These are phyloP conservation scores for Deroplatys truncata DNA, from an alignment of 2,888 invertebrate species.

Conservation along the genomic window DNA sequence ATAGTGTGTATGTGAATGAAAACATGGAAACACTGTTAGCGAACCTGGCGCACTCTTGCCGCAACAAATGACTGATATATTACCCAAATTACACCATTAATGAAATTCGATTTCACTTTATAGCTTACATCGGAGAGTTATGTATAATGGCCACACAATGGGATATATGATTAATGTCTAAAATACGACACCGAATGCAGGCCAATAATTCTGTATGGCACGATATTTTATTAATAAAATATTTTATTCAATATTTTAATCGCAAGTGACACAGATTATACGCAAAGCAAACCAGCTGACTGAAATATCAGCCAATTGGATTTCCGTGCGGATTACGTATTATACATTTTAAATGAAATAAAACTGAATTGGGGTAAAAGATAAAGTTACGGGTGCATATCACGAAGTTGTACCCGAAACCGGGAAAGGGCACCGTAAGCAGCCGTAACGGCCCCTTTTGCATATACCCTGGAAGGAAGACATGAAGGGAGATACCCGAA, in stretches of 20 bases:
- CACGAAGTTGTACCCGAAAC: too few species aligned
- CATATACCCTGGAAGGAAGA: too few species aligned
- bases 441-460: too few species aligned
- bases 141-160: background rate
- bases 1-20: background rate
- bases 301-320: too few species aligned
- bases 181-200: background rate
- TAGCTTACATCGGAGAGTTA: background rate
- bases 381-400: too few species aligned
- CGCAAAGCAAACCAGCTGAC: background rate
- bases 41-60: background rate
- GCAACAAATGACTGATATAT: background rate
- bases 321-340: too few species aligned
- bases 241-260: background rate
- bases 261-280: background rate
- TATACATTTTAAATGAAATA: too few species aligned
- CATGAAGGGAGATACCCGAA: too few species aligned
- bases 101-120: background rate
- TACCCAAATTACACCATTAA: background rate
- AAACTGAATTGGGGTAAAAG: too few species aligned
- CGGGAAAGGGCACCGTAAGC: too few species aligned
- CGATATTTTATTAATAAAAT: background rate
- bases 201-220: background rate
- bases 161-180: background rate
- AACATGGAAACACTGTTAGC: background rate